Conservation (phyloP, 2,113 vertebrate genomes). For the Gallinago undulata region DNA sequence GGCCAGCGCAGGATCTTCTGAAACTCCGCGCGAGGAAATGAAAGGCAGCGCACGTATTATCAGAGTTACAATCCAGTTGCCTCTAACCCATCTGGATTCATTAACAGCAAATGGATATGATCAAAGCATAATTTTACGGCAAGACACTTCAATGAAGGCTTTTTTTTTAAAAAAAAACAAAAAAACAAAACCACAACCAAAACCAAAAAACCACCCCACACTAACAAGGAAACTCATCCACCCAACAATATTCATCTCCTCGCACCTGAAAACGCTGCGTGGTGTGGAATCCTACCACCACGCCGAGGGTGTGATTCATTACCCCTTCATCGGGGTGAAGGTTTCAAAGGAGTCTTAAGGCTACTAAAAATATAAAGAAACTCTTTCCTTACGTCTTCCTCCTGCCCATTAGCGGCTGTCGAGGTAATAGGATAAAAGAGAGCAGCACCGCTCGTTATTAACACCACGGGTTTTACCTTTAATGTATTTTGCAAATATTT, state of each 20-base stretch:
- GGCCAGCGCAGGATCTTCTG: neutral
- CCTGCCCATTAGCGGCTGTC: neutral
- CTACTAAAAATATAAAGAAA: neutral
- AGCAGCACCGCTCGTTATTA: neutral
- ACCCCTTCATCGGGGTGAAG: neutral
- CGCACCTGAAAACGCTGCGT: neutral
- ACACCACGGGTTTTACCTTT: neutral
- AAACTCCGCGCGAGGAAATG: neutral
- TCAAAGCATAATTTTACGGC: constrained; percentile 45
- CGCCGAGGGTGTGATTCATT: neutral
- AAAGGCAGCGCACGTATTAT: neutral
- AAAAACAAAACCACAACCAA: no score
- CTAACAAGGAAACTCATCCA: neutral
- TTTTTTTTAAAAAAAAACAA: neutral
- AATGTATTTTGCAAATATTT: neutral
- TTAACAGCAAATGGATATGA: constrained; percentile 9
- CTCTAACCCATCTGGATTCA: constrained; percentile 35
- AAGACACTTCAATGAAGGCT: neutral
- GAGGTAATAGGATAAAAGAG: neutral
- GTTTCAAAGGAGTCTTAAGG: neutral
- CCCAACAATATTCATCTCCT: neutral
- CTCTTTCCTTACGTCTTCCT: neutral
- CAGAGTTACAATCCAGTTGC: neutral
- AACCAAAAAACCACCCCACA: neutral
- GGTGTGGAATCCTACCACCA: neutral